phyloP scores from a whole-genome alignment of 2,113 vertebrate species.

The Pelodiscus sinensis region DNA sequence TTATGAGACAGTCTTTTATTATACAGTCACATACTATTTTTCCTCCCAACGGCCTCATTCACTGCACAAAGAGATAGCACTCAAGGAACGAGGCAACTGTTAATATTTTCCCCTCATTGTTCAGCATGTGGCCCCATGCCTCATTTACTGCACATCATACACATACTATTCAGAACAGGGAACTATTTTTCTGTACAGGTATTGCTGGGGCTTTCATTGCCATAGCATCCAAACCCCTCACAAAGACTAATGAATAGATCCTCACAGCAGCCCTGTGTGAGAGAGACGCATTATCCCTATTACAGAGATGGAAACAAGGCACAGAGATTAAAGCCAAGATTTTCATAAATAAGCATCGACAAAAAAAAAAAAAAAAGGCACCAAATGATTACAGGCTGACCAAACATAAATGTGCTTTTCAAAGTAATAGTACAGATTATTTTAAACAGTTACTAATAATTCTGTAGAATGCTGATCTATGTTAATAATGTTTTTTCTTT shows the following conservation, averaged over 20 bases:
- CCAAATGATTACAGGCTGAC: background rate
- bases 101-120: slow-evolving; percentile 50
- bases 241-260: slow-evolving; percentile 70
- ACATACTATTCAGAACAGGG: slow-evolving; percentile 34
- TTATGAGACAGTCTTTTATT: background rate
- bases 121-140: slow-evolving; percentile 10
- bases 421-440: background rate
- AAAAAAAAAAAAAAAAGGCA: slow-evolving; percentile 35
- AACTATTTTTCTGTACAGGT: slow-evolving; percentile 61
- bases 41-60: slow-evolving; percentile 15
- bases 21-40: background rate
- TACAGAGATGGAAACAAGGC: slow-evolving; percentile 43
- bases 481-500: background rate
- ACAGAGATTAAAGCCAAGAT: slow-evolving; percentile 39
- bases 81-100: slow-evolving; percentile 41
- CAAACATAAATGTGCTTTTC: background rate
- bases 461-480: background rate
- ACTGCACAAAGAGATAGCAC: slow-evolving; percentile 35
- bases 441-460: background rate
- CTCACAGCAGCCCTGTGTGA: slow-evolving; percentile 60
- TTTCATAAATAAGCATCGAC: slow-evolving; percentile 28
- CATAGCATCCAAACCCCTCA: slow-evolving; percentile 66
- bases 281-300: slow-evolving; percentile 42
- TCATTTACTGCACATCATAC: slow-evolving; percentile 50
- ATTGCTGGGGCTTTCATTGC: slow-evolving; percentile 58